Percentiles rank a stretch among this genome's conserved stretches.
Conservation (phyloP, 2,888 invertebrate species). For the Cataglyphis livida region DNA sequence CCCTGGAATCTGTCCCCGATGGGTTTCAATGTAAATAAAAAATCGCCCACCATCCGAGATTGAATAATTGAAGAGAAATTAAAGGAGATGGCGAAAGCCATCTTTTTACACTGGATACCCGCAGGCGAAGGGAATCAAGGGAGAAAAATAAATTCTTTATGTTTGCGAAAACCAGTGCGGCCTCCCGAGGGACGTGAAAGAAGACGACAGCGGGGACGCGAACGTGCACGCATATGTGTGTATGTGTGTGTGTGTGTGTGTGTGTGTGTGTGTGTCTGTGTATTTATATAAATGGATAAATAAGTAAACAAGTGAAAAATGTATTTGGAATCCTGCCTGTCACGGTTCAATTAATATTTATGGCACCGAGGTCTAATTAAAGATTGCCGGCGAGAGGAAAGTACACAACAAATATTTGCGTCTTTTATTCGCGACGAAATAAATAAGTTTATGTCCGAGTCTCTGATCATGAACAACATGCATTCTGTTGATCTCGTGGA, state of each 20-base stretch:
- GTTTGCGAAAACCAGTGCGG: constrained; percentile 32
- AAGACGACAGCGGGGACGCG: not conserved
- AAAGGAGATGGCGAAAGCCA: constrained; percentile 30
- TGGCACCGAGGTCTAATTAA: constrained; percentile 13
- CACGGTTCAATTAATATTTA: constrained; percentile 44
- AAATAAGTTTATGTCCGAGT: constrained; percentile 25
- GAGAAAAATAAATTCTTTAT: constrained; percentile 36
- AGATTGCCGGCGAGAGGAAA: not conserved
- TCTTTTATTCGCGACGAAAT: not conserved
- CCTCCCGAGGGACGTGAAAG: constrained; percentile 14
- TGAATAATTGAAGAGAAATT: constrained; percentile 41
- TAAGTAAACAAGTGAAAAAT: constrained; percentile 6
- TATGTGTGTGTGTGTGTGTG: not conserved
- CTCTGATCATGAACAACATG: constrained; percentile 16
- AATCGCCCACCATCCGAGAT: not conserved
- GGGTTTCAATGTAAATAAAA: constrained; percentile 29
- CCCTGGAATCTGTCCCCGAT: not conserved
- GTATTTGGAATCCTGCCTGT: not conserved
- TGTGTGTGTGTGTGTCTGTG: not conserved
- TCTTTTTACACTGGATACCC: constrained; percentile 7
- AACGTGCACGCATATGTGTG: not conserved
- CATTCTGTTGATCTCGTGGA: not conserved
- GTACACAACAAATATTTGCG: constrained; percentile 31
- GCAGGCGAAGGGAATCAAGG: not conserved
- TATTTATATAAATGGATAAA: constrained; percentile 14